Percentiles rank a stretch among this genome's conserved stretches.
Conservation (phyloP, 1,140 invertebrate species). For the Neodiprion lecontei region DNA sequence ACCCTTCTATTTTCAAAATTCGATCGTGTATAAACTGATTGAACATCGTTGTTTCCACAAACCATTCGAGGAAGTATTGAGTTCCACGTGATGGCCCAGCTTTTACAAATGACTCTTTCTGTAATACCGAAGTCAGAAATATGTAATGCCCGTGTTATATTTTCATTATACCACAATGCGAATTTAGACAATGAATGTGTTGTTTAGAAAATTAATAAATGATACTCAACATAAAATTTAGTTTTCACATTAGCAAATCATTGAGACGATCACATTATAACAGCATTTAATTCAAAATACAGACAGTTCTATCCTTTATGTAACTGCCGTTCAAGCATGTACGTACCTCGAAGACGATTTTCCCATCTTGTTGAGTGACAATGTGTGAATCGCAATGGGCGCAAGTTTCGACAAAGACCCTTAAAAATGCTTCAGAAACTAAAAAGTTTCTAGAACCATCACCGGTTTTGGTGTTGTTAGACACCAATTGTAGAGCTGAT, state of each 20-base stretch:
- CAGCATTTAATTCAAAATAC: too few relatives aligned
- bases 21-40: slow-evolving; percentile 49
- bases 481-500: slow-evolving; percentile 69
- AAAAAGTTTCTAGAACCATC: slow-evolving; percentile 66
- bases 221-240: not conserved
- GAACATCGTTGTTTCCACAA: slow-evolving; percentile 85
- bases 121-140: slow-evolving; percentile 23
- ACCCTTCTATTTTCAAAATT: slow-evolving; percentile 26
- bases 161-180: not conserved
- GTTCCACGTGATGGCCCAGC: slow-evolving; percentile 67
- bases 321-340: too few relatives aligned
- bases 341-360: slow-evolving; percentile 65
- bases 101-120: slow-evolving; percentile 65
- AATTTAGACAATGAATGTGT: slow-evolving; percentile 10
- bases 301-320: too few relatives aligned
- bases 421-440: slow-evolving; percentile 72
- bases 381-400: slow-evolving; percentile 68
- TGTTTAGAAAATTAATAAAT: slow-evolving; percentile 20
- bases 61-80: slow-evolving; percentile 80
- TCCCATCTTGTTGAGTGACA: slow-evolving; percentile 56
- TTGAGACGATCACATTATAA: too few relatives aligned
- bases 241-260: too few relatives aligned
- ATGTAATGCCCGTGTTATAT: not conserved
- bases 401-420: slow-evolving; percentile 71
- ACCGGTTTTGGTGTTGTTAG: slow-evolving; percentile 50